Evolutionary conservation across 1,140 invertebrate species (phyloP), one percentile per base, ranked within the genome.

Genomic region (Psix sp.): DNA sequence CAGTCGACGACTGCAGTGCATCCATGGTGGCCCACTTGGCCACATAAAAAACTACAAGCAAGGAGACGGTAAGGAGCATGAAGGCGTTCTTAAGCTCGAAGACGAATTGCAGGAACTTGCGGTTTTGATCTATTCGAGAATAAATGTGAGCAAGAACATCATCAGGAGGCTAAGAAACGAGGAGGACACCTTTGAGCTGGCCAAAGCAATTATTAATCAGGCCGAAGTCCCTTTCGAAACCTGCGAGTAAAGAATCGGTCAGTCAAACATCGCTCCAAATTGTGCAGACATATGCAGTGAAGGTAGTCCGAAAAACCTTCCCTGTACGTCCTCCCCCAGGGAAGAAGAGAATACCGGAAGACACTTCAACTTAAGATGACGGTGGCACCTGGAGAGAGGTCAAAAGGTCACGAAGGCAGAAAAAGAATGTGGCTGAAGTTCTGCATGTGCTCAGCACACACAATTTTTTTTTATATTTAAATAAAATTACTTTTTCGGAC

Each of bases 1-100:
- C 38, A 59, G 45, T 9, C 4, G 4, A 9, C 21, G 26, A 26
- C 26, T 13, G n/a, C n/a, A n/a, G n/a, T n/a, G n/a, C n/a, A n/a
- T n/a, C 33, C 33, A 9, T 24, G 21, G 21, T 24, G 21, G 21
- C 21, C 9, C 4, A 24, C 21, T 24, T 24, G 21, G 21, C 21
- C 21, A 24, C 21, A 24, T 9, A 5, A 24, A 9, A 5, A 9
- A 24, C 21, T 24, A 29, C 26, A 29, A 7, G 26, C 26, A 38
- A 15, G 6, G 14, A 16, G 20, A 26, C 14, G 21, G 10, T 6
- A 7, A 43, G 21, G 26, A 43, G 40, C 20, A 6, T 7, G 1
- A 7, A 2, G 2, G 26, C 26, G n/a, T n/a, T 29, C 26, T 24
- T 10, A 1, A 1, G 26, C 2, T 29, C 7, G 26, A 29, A n/a